Base-by-base conservation (phyloP, 2,888 invertebrate genomes). In the Cheilosia pagana region DNA sequence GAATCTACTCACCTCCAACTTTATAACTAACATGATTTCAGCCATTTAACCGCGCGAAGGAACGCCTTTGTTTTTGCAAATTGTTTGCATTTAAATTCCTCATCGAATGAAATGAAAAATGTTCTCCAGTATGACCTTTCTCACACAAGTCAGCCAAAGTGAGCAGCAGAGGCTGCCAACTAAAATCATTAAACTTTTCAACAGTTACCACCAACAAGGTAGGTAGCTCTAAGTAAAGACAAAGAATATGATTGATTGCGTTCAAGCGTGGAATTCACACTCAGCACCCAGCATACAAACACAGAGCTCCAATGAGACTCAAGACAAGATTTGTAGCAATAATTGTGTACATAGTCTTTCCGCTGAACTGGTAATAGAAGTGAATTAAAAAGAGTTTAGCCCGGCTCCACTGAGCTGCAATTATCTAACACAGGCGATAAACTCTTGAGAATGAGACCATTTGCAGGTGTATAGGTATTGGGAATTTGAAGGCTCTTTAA, bases 211-310 rank as follows among this genome's bases (percentile, higher is more conserved):
- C 75, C 53, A 41, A 45, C 12, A 53, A 67, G 55, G 39, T 41
- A 67, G 55, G 39, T 41, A 63, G 28, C 62, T 50, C 65, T 12
- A 19, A 21, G 25, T 55, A 50, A 67, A 74, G 65, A 74, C 74
- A 77, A 77, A 78, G 53, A 67, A 68, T 62, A 62, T 67, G 82
- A 77, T 77, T 82, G 77, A 82, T 82, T 67, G 45, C 53, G 53
- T 60, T 72, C 67, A 67, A 39, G 62, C 35, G 39, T 48, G 59
- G 70, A 71, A 71, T 76, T 81, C 77, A 50, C 77, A 71, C 76
- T 65, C 28, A 57, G 14, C 35, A 21, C 14, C 16, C n/a, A 25
- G 25, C 25, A 63, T 14, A 10, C 28, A 31, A 2, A 12, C 71
- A 57, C 21, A 19, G n/a, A 57, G 21, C 28, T 19, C n/a, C 25